These are phyloP conservation scores for Heteropelma amictum DNA, from an alignment of 2,888 invertebrate species.

Conservation along the genomic window DNA sequence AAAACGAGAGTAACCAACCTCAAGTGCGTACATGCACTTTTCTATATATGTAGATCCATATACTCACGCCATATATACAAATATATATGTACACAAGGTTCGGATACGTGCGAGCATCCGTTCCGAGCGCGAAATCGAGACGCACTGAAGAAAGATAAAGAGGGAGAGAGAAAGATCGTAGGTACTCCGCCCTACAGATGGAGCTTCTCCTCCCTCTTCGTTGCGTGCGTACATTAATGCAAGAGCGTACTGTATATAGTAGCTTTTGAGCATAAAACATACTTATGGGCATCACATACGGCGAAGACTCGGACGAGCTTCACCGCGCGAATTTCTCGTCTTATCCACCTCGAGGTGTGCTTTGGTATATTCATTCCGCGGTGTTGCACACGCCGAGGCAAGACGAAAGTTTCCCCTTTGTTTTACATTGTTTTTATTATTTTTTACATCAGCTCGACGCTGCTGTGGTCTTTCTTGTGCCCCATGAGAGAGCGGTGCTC, in stretches of 20 bases:
- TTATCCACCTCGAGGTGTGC: neutral
- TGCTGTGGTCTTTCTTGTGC: slow-evolving; percentile 34
- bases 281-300: slow-evolving; percentile 36
- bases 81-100: neutral
- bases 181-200: slow-evolving; percentile 38
- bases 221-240: slow-evolving; percentile 45
- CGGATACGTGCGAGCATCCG: slow-evolving; percentile 45
- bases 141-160: slow-evolving; percentile 16
- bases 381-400: slow-evolving; percentile 3
- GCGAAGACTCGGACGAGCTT: slow-evolving; percentile 23
- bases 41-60: neutral
- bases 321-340: neutral
- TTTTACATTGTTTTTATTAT: slow-evolving; percentile 6
- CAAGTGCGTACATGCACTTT: slow-evolving; percentile 25
- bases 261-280: slow-evolving; percentile 41
- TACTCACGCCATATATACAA: neutral
- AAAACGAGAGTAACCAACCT: neutral
- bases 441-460: slow-evolving; percentile 2
- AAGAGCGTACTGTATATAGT: slow-evolving; percentile 25
- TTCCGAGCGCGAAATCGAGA: slow-evolving; percentile 21
- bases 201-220: slow-evolving; percentile 24
- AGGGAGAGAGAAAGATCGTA: neutral
- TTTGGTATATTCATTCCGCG: neutral
- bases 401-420: slow-evolving; percentile 6
- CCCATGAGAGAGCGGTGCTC: neutral